Conservation (phyloP, 2,888 invertebrate species). For the Euproctis similis region DNA sequence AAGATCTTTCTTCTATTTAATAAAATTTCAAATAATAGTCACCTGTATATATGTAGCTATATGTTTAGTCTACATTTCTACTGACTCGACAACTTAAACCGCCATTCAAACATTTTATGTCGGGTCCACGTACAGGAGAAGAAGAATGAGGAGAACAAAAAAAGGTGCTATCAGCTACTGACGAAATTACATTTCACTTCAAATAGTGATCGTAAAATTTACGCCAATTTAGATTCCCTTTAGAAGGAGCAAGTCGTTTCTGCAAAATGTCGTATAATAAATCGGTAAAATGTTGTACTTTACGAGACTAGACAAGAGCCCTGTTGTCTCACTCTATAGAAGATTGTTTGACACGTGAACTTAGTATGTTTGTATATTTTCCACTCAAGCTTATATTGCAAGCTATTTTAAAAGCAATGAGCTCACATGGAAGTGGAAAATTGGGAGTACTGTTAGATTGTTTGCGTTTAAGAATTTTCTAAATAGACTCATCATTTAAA, state of each 20-base stretch:
- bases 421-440: too few relatives aligned
- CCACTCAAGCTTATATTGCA: too few relatives aligned
- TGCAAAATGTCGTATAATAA: constrained; percentile 56
- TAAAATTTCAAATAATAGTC: too few relatives aligned
- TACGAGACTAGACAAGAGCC: constrained; percentile 37
- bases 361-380: background rate
- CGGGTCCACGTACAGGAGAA: constrained; percentile 17
- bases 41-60: too few relatives aligned
- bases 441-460: too few relatives aligned
- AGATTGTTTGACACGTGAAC: constrained; percentile 14
- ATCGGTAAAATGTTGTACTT: constrained; percentile 57
- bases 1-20: too few relatives aligned
- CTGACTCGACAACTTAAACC: constrained; percentile 16
- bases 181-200: constrained; percentile 36
- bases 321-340: constrained; percentile 22
- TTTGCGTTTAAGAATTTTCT: too few relatives aligned
- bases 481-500: too few relatives aligned
- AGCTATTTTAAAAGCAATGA: too few relatives aligned
- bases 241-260: constrained; percentile 37
- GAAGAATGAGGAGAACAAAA: too few relatives aligned
- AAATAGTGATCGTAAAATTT: constrained; percentile 53
- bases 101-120: constrained; percentile 20
- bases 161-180: constrained; percentile 26
- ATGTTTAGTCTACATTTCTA: constrained; percentile 12
- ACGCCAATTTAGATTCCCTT: constrained; percentile 59